Conservation (phyloP, 2,113 vertebrate genomes). For the Pelecanus crispus region DNA sequence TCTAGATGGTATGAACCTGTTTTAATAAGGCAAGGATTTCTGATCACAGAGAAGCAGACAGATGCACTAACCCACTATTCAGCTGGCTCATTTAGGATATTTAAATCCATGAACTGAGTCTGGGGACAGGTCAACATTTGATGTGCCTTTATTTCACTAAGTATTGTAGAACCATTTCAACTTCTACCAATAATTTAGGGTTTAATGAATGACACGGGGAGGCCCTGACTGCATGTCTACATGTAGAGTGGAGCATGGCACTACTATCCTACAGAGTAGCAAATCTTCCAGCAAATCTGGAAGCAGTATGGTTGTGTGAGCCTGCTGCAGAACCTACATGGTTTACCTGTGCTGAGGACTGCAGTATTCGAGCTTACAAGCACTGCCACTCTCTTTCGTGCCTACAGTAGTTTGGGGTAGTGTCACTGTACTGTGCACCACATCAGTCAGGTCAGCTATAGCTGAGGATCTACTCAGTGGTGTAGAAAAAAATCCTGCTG, state of each 20-base stretch:
- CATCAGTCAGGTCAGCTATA: background rate
- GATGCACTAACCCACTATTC: background rate
- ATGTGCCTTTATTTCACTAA: background rate
- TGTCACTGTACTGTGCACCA: rapidly evolving
- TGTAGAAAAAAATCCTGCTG: background rate
- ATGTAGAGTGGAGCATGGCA: background rate
- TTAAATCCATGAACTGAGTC: background rate
- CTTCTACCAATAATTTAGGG: background rate
- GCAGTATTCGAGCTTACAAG: background rate
- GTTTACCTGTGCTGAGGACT: background rate
- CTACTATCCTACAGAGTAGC: background rate
- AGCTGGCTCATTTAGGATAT: background rate
- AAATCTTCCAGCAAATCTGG: background rate
- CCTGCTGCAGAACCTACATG: background rate
- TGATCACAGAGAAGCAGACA: background rate
- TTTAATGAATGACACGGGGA: background rate
- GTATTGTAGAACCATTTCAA: background rate
- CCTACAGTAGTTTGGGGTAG: rapidly evolving
- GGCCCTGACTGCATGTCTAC: background rate
- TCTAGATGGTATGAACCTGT: background rate
- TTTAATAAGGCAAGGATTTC: background rate
- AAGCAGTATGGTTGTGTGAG: background rate
- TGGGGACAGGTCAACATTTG: background rate
- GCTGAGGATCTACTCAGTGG: background rate
- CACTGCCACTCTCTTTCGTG: background rate